Conservation (phyloP, 1,140 invertebrate genomes). For the Drosophila rufa region DNA sequence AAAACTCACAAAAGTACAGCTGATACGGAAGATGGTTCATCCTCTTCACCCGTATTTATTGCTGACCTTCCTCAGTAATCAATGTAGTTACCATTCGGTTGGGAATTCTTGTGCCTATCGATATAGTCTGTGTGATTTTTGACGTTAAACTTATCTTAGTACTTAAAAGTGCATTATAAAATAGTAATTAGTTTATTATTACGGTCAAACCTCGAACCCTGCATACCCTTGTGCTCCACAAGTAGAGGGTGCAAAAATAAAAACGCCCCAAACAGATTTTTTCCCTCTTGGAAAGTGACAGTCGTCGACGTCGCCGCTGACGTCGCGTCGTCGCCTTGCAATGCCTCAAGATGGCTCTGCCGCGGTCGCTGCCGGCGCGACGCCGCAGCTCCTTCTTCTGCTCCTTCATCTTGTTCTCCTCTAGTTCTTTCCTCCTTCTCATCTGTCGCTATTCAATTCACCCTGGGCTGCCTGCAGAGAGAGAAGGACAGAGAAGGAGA, state of each 20-base stretch:
- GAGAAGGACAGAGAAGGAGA: constrained; percentile 1
- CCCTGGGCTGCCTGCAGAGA: constrained; percentile 40
- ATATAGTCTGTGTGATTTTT: too few species aligned
- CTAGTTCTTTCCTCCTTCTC: background rate
- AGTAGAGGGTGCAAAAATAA: constrained; percentile 19
- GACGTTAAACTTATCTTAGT: too few species aligned
- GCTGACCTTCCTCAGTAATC: background rate
- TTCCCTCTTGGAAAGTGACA: constrained; percentile 76
- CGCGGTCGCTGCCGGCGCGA: constrained; percentile 10
- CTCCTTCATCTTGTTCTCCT: constrained; percentile 17
- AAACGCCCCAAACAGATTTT: constrained; percentile 78
- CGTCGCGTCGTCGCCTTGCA: constrained; percentile 46
- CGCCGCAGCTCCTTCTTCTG: constrained; percentile 7
- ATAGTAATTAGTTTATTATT: background rate
- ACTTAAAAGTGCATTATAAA: background rate
- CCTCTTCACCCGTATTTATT: background rate
- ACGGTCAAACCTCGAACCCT: background rate
- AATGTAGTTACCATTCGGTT: background rate
- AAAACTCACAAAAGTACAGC: background rate
- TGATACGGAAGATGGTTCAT: background rate
- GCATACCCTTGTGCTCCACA: background rate
- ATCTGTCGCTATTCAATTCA: constrained; percentile 38
- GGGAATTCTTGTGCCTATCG: too few species aligned
- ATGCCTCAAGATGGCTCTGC: constrained; percentile 44
- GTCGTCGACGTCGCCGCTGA: constrained; percentile 60